phyloP scores from a whole-genome alignment of 2,888 invertebrate genomes.

The Galeopsomyia nigrocyanea region DNA sequence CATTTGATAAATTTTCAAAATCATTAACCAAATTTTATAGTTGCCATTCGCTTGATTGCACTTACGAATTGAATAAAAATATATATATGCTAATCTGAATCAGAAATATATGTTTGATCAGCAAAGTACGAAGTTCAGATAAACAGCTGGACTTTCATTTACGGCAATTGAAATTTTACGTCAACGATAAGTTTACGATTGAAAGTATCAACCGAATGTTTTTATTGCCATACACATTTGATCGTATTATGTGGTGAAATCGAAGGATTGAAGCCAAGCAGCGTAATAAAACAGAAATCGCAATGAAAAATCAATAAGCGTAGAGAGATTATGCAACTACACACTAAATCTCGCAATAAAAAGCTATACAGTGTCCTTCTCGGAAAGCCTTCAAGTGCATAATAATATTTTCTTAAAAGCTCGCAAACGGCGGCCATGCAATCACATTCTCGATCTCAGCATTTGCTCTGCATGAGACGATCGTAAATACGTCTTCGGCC shows the following conservation, averaged over 20 bases:
- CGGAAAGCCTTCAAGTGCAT: background rate
- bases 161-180: background rate
- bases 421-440: slow-evolving; percentile 9
- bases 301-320: slow-evolving; percentile 43
- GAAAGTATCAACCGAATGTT: background rate
- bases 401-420: slow-evolving; percentile 15
- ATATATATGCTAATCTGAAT: too few species aligned
- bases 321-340: background rate
- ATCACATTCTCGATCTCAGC: slow-evolving; percentile 16
- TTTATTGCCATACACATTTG: too few species aligned
- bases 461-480: slow-evolving; percentile 5
- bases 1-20: too few species aligned
- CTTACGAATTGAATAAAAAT: too few species aligned
- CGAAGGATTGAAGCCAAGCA: too few species aligned
- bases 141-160: background rate
- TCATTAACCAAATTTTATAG: too few species aligned
- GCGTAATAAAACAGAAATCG: background rate
- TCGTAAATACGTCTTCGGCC: slow-evolving; percentile 55
- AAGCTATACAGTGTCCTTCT: background rate
- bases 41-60: too few species aligned
- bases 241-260: too few species aligned
- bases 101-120: too few species aligned
- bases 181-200: slow-evolving; percentile 19
- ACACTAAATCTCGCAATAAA: slow-evolving; percentile 7
- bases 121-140: too few species aligned